phyloP scores from a whole-genome alignment of 2,888 invertebrate genomes.

The Rugalucina vietnamica region DNA sequence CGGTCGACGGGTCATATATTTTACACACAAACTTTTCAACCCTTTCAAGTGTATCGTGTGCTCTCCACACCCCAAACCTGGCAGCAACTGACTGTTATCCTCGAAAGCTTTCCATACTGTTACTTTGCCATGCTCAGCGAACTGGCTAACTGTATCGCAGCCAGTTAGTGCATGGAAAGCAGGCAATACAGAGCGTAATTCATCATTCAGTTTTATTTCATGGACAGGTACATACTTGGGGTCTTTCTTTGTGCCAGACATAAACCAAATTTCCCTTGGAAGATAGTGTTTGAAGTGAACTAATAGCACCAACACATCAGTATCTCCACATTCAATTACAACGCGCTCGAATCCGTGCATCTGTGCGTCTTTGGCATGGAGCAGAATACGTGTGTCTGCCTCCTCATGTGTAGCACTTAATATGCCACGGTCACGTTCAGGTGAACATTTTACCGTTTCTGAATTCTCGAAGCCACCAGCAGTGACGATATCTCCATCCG shows the following conservation, averaged over 20 bases:
- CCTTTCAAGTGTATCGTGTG: too few species aligned
- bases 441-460: slow-evolving; percentile 3
- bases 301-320: not conserved
- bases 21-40: too few species aligned
- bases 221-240: not conserved
- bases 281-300: not conserved
- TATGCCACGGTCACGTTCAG: slow-evolving; percentile 1
- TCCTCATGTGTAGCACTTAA: not conserved
- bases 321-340: not conserved
- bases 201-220: not conserved
- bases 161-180: not conserved
- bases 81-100: not conserved
- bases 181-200: not conserved
- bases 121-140: too few species aligned
- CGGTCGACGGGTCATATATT: not conserved
- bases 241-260: not conserved
- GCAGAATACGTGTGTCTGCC: not conserved
- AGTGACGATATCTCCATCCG: not conserved
- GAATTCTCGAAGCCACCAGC: not conserved
- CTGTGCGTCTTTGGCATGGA: not conserved
- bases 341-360: not conserved
- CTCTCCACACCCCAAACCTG: too few species aligned
- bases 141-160: not conserved
- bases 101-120: not conserved
- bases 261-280: not conserved